phyloP scores from a whole-genome alignment of 2,113 vertebrate species.

The Xyliphius kryptos region DNA sequence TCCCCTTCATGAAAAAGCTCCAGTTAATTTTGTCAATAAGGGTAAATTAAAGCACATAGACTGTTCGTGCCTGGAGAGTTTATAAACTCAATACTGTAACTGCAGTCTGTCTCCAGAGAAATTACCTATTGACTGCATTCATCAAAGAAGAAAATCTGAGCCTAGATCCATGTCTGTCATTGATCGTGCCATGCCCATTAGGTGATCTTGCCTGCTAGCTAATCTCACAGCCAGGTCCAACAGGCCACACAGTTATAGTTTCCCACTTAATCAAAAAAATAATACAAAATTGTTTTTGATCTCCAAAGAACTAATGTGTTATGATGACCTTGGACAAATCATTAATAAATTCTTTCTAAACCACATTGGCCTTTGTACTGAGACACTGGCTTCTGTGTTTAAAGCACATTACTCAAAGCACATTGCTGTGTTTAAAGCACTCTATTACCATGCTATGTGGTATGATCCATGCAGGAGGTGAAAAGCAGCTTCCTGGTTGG shows the following conservation, averaged over 20 bases:
- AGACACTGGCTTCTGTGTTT: conserved; percentile 17
- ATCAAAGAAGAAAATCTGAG: conserved; percentile 83
- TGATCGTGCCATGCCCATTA: conserved; percentile 82
- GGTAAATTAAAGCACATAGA: conserved; percentile 73
- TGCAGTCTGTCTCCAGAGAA: conserved; percentile 83
- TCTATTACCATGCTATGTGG: conserved; percentile 20
- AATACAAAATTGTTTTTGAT: conserved; percentile 33
- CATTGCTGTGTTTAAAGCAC: too few species aligned
- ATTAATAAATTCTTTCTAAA: conserved; percentile 12
- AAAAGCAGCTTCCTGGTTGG: conserved; percentile 36
- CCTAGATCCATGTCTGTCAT: conserved; percentile 79
- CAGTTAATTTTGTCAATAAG: conserved; percentile 71
- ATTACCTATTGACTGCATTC: conserved; percentile 92
- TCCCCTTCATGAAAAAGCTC: conserved; percentile 48
- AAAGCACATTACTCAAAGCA: conserved; percentile 13
- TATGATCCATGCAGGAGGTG: conserved; percentile 25
- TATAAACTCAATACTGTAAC: conserved; percentile 82
- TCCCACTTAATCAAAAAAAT: conserved; percentile 26
- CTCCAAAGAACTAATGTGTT: conserved; percentile 19
- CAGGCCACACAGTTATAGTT: conserved; percentile 27
- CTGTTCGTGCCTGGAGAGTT: conserved; percentile 69
- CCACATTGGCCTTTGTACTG: neutral
- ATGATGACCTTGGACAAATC: conserved; percentile 29
- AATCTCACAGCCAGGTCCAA: conserved; percentile 29
- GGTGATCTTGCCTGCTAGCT: conserved; percentile 51